Evolutionary conservation across 53 echinoderm and acorn worm species (phyloP).

Genomic region (Astropecten irregularis): DNA sequence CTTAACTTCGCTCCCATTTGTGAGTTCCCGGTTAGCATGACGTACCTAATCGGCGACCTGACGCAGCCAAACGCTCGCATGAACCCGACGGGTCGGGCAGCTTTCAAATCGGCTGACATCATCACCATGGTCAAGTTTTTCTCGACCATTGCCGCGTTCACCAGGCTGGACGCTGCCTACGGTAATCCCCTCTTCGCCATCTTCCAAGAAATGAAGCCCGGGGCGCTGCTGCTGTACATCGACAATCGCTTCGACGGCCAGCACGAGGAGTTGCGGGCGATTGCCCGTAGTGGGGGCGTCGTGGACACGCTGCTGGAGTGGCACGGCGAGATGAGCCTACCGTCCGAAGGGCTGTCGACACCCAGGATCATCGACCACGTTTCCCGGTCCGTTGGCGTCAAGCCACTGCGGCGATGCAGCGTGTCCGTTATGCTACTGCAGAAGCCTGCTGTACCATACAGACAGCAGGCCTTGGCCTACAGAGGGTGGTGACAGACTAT

Average conservation of each 20-base stretch:
- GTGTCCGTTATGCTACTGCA: background rate
- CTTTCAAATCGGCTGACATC: background rate
- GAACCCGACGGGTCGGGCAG: background rate
- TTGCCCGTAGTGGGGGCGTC: background rate
- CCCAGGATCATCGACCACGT: background rate
- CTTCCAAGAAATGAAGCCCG: constrained; percentile 3
- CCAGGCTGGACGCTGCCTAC: background rate
- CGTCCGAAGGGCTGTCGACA: background rate
- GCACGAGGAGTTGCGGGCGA: background rate
- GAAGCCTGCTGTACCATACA: too few species aligned
- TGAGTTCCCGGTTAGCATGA: background rate
- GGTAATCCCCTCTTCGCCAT: background rate
- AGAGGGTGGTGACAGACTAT: too few species aligned
- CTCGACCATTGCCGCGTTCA: constrained; percentile 1
- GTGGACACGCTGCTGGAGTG: background rate
- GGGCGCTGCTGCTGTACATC: constrained; percentile 13
- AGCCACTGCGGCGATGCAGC: background rate
- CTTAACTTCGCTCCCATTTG: background rate
- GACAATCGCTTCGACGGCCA: background rate
- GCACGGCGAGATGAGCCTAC: background rate
- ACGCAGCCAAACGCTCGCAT: background rate
- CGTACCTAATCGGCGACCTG: background rate
- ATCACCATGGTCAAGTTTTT: constrained; percentile 18
- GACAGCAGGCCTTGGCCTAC: too few species aligned
- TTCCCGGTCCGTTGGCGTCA: background rate